Percentiles rank a stretch among this genome's conserved stretches.
phyloP scores from a whole-genome alignment of 2,888 invertebrate species.

The Synanthedon vespiformis region DNA sequence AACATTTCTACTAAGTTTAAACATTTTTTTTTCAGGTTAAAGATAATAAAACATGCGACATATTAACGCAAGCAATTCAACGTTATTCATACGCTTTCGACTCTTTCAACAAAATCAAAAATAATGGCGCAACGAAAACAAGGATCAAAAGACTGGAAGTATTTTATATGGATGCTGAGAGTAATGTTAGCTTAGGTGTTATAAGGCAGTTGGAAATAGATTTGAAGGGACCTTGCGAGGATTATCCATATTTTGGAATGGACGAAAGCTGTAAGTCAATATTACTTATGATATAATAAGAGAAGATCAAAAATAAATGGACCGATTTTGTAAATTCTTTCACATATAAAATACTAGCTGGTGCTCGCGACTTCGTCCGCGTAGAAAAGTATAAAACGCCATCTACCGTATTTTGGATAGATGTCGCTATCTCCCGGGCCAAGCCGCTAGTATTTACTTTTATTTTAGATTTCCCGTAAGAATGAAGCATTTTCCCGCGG shows the following conservation, averaged over 20 bases:
- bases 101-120: not conserved
- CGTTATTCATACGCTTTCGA: slow-evolving; percentile 45
- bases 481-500: too few relatives aligned
- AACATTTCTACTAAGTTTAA: too few relatives aligned
- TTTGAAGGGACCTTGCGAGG: slow-evolving; percentile 72
- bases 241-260: slow-evolving; percentile 76
- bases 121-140: not conserved
- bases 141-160: not conserved
- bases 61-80: slow-evolving; percentile 65
- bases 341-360: too few relatives aligned
- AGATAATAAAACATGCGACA: slow-evolving; percentile 42
- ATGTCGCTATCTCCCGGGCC: too few relatives aligned
- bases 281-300: too few relatives aligned
- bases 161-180: not conserved
- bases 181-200: slow-evolving; percentile 6
- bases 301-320: too few relatives aligned
- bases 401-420: too few relatives aligned
- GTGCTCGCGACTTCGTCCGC: too few relatives aligned
- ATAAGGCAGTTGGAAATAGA: slow-evolving; percentile 66
- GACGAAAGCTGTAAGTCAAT: slow-evolving; percentile 79
- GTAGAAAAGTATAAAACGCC: too few relatives aligned
- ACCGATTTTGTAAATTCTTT: too few relatives aligned
- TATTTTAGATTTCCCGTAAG: too few relatives aligned
- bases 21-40: slow-evolving; percentile 8
- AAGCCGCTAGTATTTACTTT: too few relatives aligned